Percentiles rank a stretch among this genome's conserved stretches.
phyloP scores from a whole-genome alignment of 2,113 vertebrate species.

The Salvelinus namaycush region DNA sequence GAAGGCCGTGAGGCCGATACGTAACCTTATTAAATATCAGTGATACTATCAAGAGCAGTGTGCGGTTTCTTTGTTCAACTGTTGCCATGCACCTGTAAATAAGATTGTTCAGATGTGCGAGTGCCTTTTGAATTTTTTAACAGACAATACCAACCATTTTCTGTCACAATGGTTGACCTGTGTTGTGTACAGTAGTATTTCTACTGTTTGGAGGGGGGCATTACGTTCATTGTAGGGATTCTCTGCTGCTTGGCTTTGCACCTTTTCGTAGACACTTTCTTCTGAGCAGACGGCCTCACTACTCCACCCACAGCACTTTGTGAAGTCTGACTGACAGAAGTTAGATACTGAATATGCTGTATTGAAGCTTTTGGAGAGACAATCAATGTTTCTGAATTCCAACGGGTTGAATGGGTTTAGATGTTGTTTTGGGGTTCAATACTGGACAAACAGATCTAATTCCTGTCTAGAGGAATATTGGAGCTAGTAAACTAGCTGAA shows the following conservation, averaged over 20 bases:
- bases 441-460: too few relatives aligned
- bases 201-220: slow-evolving; percentile 19
- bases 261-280: slow-evolving; percentile 45
- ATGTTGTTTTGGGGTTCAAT: too few relatives aligned
- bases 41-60: too few relatives aligned
- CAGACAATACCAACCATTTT: not conserved
- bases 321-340: slow-evolving; percentile 43
- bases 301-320: slow-evolving; percentile 42
- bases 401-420: not conserved
- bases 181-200: not conserved
- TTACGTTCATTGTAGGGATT: slow-evolving; percentile 22
- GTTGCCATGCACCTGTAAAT: too few relatives aligned
- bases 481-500: not conserved
- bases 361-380: slow-evolving; percentile 31
- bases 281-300: slow-evolving; percentile 52
- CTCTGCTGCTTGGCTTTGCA: slow-evolving; percentile 47
- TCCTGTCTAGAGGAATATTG: not conserved
- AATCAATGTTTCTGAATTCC: slow-evolving; percentile 32
- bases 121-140: too few relatives aligned
- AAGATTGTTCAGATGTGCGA: too few relatives aligned
- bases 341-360: slow-evolving; percentile 44
- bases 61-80: too few relatives aligned
- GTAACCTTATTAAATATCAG: too few relatives aligned
- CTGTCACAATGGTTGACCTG: not conserved
- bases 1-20: too few relatives aligned